These are phyloP conservation scores for Drosophila demipolita DNA, from an alignment of 2,888 invertebrate species.

Conservation along the genomic window DNA sequence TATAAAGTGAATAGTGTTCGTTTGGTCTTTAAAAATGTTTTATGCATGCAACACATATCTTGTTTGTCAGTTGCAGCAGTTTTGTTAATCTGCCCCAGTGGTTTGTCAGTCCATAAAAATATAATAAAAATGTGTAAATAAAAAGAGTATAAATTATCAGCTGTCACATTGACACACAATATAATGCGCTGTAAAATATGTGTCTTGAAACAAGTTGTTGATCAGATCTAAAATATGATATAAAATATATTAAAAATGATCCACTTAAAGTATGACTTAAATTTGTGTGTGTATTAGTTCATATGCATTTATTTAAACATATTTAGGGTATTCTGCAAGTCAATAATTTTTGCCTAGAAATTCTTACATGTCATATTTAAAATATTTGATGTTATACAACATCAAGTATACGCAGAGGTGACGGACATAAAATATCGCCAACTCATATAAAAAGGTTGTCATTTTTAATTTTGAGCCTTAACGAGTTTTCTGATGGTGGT, in stretches of 20 bases:
- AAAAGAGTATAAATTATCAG: background rate
- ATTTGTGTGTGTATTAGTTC: background rate
- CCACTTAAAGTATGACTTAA: background rate
- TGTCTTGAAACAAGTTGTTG: background rate
- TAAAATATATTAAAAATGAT: background rate
- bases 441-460: conserved; percentile 51
- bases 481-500: conserved; percentile 47
- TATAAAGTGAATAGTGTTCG: conserved; percentile 22
- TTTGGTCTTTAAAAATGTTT: conserved; percentile 43
- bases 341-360: background rate
- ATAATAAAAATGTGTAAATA: conserved; percentile 38
- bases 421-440: conserved; percentile 47
- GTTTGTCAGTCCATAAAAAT: conserved; percentile 61
- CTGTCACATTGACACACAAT: background rate
- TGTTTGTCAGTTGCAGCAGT: conserved; percentile 56
- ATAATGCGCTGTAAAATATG: conserved; percentile 14
- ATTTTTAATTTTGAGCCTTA: conserved; percentile 56
- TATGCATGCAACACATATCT: conserved; percentile 42
- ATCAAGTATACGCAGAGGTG: conserved; percentile 52
- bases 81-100: conserved; percentile 41
- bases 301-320: background rate
- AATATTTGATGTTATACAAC: conserved; percentile 16
- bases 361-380: conserved; percentile 27
- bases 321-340: conserved; percentile 1
- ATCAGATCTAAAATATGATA: too few relatives aligned